Evolutionary conservation across 2,797 vertebrate genomes (phyloP).

Genomic region (Allobates femoralis): DNA sequence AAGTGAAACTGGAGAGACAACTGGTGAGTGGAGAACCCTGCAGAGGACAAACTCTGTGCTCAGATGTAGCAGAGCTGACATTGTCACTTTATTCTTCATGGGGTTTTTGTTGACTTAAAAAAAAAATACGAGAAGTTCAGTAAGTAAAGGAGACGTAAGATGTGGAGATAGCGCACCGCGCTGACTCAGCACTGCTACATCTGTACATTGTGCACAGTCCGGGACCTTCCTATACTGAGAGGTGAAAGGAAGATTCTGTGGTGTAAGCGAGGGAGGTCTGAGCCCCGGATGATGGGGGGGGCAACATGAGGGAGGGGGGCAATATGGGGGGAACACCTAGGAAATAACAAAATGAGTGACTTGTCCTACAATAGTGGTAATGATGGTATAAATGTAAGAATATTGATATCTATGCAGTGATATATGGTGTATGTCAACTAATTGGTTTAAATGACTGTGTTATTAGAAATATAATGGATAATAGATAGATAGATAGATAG

Average conservation of each 20-base stretch:
- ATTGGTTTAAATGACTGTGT: too few relatives aligned
- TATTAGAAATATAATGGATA: too few relatives aligned
- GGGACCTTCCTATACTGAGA: not conserved
- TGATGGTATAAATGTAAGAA: not conserved
- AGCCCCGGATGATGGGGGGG: not conserved
- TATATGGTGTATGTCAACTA: too few relatives aligned
- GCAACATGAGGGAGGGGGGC: too few relatives aligned
- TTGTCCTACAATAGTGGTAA: not conserved
- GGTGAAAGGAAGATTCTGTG: not conserved
- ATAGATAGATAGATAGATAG: too few relatives aligned
- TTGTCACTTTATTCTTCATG: not conserved
- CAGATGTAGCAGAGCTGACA: not conserved
- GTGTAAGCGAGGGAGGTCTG: conserved; percentile 9
- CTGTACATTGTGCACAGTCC: not conserved
- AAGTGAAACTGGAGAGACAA: conserved; percentile 89
- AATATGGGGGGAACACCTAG: conserved; percentile 1
- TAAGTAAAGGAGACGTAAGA: not conserved
- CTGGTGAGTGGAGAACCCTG: conserved; percentile 78
- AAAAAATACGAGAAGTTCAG: not conserved
- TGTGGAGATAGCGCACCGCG: not conserved
- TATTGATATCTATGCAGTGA: too few relatives aligned
- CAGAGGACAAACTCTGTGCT: not conserved
- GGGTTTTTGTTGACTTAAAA: not conserved
- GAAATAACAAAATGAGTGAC: not conserved
- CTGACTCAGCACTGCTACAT: not conserved